Base-by-base conservation (phyloP, 2,797 vertebrate genomes). In the Siniperca obscura region DNA sequence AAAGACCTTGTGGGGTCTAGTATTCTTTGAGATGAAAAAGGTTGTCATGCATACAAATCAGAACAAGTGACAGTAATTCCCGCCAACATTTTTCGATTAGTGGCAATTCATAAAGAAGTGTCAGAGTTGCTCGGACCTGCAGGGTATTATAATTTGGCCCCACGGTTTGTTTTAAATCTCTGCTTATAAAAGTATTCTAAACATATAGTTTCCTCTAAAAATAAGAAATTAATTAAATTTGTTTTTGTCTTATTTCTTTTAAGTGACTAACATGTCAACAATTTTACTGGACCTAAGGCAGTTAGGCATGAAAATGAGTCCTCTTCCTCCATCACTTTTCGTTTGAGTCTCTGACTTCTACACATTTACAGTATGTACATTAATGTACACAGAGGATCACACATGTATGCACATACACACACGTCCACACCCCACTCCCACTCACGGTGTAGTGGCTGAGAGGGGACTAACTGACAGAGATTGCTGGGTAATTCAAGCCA, bases 401-500 rank as follows among this genome's bases (percentile, higher is more conserved):
- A 70, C 82, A 67, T 30, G 71, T 73, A 73, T 50, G 55, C 65
- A 69, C 64, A 57, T 30, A 56, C 70, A 50, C 68, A 75, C 82
- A 76, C 66, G 36, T 69, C 65, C 67, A 86, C 87, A 75, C 70
- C 44, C 82, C 71, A 70, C 74, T 85, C 90, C 85, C 89, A 91
- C 91, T 74, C 86, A 89, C 92, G 93, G 87, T 82, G 86, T 92
- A 40, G 91, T 89, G 92, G 93, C 93, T 94, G 97, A 96, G 96
- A 95, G 94, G 94, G 95, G 95, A 96, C 95, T 94, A 96, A 95
- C 95, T 98, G 97, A 97, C 96, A 96, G 95, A 96, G 93, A 97
- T 96, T 95, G 96, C 95, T 89, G 96, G 94, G 96, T 97, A 98
- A 97, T 97, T 99, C 96, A 93, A 97, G 96, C 95, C 96, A 91